Conservation (phyloP, 2,888 invertebrate species). For the Melanophora roralis region DNA sequence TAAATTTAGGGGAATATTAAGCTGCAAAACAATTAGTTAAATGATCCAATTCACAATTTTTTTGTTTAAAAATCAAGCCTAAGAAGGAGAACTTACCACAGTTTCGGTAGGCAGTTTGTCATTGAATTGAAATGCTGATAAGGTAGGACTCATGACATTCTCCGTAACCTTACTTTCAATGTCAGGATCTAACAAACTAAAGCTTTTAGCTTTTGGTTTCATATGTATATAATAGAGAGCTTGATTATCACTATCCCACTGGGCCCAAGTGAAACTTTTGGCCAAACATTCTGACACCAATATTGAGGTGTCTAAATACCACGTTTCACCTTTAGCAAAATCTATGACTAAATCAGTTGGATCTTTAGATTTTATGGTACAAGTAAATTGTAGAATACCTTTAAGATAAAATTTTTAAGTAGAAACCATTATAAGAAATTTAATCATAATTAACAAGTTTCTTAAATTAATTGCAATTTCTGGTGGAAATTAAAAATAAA, state of each 20-base stretch:
- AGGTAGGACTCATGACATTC: slow-evolving; percentile 82
- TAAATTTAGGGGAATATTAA: slow-evolving; percentile 90
- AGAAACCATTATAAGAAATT: too few species aligned
- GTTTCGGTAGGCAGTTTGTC: slow-evolving; percentile 91
- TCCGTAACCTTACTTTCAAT: slow-evolving; percentile 66
- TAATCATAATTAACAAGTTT: too few species aligned
- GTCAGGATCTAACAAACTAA: slow-evolving; percentile 81
- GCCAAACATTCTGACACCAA: slow-evolving; percentile 81
- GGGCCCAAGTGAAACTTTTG: slow-evolving; percentile 89
- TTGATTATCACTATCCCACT: slow-evolving; percentile 86
- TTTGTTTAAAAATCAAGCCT: too few species aligned
- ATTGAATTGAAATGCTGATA: slow-evolving; percentile 91
- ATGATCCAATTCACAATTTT: too few species aligned
- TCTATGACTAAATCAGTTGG: slow-evolving; percentile 55
- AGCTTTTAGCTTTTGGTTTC: slow-evolving; percentile 82
- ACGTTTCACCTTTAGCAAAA: slow-evolving; percentile 70
- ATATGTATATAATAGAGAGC: slow-evolving; percentile 91
- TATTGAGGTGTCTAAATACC: slow-evolving; percentile 80
- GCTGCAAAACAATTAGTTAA: slow-evolving; percentile 77
- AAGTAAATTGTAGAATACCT: slow-evolving; percentile 73
- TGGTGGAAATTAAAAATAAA: too few species aligned
- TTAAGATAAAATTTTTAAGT: too few species aligned
- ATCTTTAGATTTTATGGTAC: slow-evolving; percentile 74
- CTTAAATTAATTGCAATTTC: too few species aligned
- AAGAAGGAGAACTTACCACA: slow-evolving; percentile 83